phyloP scores from a whole-genome alignment of 2,888 invertebrate genomes.

The Tanypteryx hageni region DNA sequence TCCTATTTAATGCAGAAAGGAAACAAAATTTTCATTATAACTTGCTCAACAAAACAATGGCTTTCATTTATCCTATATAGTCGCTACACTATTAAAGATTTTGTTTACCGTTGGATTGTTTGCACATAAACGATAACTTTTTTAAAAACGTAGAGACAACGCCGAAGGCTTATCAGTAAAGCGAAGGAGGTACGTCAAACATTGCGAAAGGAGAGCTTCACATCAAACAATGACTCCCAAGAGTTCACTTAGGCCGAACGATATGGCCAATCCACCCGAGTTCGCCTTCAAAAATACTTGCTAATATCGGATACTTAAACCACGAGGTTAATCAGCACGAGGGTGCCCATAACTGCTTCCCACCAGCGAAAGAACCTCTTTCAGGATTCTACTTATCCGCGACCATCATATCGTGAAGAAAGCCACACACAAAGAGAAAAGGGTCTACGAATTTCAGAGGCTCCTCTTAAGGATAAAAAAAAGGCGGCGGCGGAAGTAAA shows the following conservation, averaged over 20 bases:
- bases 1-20: too few species aligned
- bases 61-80: too few species aligned
- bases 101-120: too few species aligned
- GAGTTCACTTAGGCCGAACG: neutral
- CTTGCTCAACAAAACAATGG: too few species aligned
- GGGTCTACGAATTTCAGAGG: too few species aligned
- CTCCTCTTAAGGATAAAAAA: too few species aligned
- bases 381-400: neutral
- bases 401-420: too few species aligned
- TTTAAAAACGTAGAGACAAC: neutral
- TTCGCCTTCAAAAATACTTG: neutral
- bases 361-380: neutral
- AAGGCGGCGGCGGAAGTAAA: too few species aligned
- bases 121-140: neutral
- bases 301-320: neutral
- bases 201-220: neutral
- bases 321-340: neutral
- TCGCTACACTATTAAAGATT: too few species aligned
- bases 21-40: too few species aligned
- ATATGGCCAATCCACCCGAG: neutral
- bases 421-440: too few species aligned
- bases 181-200: neutral
- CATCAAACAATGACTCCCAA: neutral
- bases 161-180: neutral
- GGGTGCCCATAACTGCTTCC: neutral